Evolutionary conservation across 2,113 vertebrate species (phyloP), one percentile per base, ranked within the genome.

Genomic region (Elanus axillaris): DNA sequence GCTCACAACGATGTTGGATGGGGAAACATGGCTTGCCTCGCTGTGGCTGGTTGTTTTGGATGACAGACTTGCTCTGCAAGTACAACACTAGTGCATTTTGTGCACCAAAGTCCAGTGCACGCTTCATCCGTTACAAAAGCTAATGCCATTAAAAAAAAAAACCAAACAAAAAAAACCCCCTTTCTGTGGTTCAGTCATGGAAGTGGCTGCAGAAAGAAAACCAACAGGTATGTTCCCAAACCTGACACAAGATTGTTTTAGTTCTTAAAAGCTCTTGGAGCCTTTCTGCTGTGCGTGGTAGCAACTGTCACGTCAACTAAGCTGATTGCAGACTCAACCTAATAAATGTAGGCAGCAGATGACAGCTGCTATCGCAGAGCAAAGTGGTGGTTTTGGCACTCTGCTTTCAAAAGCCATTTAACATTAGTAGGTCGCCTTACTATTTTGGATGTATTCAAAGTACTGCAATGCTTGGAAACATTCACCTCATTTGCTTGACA

Each of bases 401-500:
- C 66, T 6, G 68, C 94, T 81, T 59, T 58, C 94, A 40, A 18
- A 47, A 88, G 79, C 72, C 59, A 14, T 1, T 66, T 31, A n/a
- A 38, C 21, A 9, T 48, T 20, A 56, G 94, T 84, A 91, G 95
- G 96, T 93, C 92, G 90, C 92, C 79, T 3, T 7, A 26, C 86
- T 88, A 38, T 78, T 81, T 60, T 19, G 38, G 83, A 75, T 34
- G 32, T 45, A 56, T 16, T 80, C 45, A 62, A 56, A 93, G 71
- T 76, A 23, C 38, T 9, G 64, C 59, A 23, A 3, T 58, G 69
- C 91, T 91, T 94, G 92, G 76, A 92, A 94, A 93, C 81, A 95
- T 77, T 66, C 73, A 66, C 3, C 92, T 86, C 31, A 0, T 75
- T 43, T 56, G 82, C 56, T 71, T 88, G 93, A 94, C 60, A 77